Percentiles rank a stretch among this genome's conserved stretches.
Conservation (phyloP, 1,140 invertebrate genomes). For the Ylistrum balloti region DNA sequence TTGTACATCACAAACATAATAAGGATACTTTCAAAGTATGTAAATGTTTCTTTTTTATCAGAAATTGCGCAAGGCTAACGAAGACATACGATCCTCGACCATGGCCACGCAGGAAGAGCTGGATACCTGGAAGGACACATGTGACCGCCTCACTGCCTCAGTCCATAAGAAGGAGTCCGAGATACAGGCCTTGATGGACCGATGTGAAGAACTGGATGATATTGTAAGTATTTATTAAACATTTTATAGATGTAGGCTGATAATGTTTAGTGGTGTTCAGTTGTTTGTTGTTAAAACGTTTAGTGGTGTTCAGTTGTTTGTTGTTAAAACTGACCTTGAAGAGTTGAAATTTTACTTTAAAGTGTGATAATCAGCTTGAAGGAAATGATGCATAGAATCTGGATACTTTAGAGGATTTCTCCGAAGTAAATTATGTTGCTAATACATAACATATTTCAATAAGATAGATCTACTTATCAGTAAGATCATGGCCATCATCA, state of each 20-base stretch:
- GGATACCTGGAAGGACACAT: slow-evolving; percentile 76
- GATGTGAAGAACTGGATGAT: slow-evolving; percentile 71
- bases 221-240: slow-evolving; percentile 64
- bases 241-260: neutral
- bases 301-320: neutral
- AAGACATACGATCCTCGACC: slow-evolving; percentile 68
- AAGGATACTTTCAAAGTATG: too few relatives aligned
- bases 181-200: slow-evolving; percentile 74
- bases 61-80: slow-evolving; percentile 76
- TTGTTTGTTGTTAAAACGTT: neutral
- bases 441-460: too few relatives aligned
- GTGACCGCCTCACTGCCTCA: slow-evolving; percentile 75
- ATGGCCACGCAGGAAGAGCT: slow-evolving; percentile 71
- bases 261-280: neutral
- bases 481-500: too few relatives aligned
- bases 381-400: too few relatives aligned
- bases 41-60: slow-evolving; percentile 56
- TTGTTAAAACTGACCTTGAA: neutral
- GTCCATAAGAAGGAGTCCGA: slow-evolving; percentile 77
- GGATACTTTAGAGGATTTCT: too few relatives aligned
- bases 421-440: too few relatives aligned
- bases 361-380: too few relatives aligned
- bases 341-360: neutral
- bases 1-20: too few relatives aligned
- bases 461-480: too few relatives aligned